Percentiles rank a stretch among this genome's conserved stretches.
These are phyloP conservation scores for Telmatherina bonti DNA, from an alignment of 2,797 vertebrate species.

Conservation along the genomic window DNA sequence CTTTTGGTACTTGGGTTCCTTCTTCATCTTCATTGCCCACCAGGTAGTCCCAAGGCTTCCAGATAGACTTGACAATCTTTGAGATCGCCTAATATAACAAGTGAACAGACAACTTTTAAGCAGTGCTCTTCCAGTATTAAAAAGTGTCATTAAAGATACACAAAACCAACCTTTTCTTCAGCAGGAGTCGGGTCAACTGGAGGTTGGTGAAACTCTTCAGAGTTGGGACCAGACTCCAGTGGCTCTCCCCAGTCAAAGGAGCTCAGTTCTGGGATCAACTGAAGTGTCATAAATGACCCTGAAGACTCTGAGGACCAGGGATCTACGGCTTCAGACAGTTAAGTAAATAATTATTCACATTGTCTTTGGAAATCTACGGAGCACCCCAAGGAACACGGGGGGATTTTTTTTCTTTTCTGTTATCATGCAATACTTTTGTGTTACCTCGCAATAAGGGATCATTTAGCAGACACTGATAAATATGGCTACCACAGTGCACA, in stretches of 20 bases:
- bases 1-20: conserved; percentile 38
- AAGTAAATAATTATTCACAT: neutral
- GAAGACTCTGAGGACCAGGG: conserved; percentile 73
- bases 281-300: conserved; percentile 71
- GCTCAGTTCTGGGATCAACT: conserved; percentile 68
- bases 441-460: too few relatives aligned
- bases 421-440: too few relatives aligned
- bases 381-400: too few relatives aligned
- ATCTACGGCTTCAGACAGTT: conserved; percentile 59
- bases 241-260: conserved; percentile 78
- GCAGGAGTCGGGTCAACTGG: conserved; percentile 58
- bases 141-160: neutral
- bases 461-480: too few relatives aligned
- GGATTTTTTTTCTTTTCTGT: too few relatives aligned
- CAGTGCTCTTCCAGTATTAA: neutral
- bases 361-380: neutral
- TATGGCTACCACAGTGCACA: too few relatives aligned
- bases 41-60: conserved; percentile 84
- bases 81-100: conserved; percentile 68
- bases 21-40: conserved; percentile 58
- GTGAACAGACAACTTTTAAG: neutral
- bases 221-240: conserved; percentile 66
- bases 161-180: conserved; percentile 71
- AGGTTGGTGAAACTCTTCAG: conserved; percentile 66
- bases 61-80: conserved; percentile 80